Conservation (phyloP, 2,888 invertebrate genomes). For the Allolobophora icterica region DNA sequence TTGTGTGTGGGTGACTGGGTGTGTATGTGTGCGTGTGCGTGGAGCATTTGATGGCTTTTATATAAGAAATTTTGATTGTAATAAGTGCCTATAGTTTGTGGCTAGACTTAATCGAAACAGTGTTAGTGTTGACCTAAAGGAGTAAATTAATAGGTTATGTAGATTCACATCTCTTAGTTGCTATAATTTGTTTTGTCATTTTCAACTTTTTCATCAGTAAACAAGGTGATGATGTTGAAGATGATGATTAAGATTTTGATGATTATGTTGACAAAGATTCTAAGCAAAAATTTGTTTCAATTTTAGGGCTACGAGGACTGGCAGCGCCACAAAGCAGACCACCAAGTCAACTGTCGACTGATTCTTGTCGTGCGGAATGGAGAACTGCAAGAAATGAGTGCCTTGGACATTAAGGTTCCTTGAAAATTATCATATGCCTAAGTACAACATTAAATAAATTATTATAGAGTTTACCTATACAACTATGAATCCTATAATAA, state of each 20-base stretch:
- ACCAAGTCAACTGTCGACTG: constrained; percentile 76
- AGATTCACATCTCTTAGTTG: no score
- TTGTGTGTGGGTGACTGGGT: no score
- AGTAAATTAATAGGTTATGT: no score
- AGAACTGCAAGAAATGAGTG: constrained; percentile 54
- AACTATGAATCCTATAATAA: background rate
- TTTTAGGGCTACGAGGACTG: constrained; percentile 81
- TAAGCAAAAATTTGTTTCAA: background rate
- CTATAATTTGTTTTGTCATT: no score
- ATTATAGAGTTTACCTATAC: background rate
- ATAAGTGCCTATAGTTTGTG: no score
- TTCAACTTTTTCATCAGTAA: no score
- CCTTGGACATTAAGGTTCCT: constrained; percentile 61
- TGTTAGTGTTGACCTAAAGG: no score
- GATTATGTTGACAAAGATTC: background rate
- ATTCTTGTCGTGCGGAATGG: constrained; percentile 70
- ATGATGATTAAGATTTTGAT: background rate
- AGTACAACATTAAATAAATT: background rate
- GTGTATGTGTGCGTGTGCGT: no score
- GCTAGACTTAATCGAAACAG: no score
- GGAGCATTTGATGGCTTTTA: no score
- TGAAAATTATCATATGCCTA: background rate
- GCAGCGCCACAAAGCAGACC: constrained; percentile 77
- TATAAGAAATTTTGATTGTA: no score
- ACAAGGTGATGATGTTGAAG: no score